Base-by-base conservation (phyloP, 2,797 vertebrate genomes). In the Ibycter americanus region DNA sequence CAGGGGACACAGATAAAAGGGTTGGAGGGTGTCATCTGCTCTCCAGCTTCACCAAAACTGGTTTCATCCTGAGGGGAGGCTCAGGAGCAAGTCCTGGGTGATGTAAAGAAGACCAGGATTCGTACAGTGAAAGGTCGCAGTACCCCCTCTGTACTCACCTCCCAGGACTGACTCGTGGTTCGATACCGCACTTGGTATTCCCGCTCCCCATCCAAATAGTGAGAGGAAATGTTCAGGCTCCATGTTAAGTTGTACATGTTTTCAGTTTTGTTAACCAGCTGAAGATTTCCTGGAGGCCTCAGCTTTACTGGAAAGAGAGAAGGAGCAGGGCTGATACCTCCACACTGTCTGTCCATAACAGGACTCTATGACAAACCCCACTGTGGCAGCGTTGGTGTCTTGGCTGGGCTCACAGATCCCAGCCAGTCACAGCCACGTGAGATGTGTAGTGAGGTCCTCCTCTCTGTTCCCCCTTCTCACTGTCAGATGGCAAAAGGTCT, bases 221-320 rank as follows among this genome's bases (percentile, higher is more conserved):
- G 97, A 61, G 98, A 98, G 72, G 93, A 66, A 74, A 85, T 58
- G 25, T 90, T 87, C 38, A 97, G 31, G 15, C 38, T 86, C 98
- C 98, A 98, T 0, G 97, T 97, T 56, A 98, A 59, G 52, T 98
- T 98, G 84, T 95, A 98, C 5, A 26, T 90, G 47, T 63, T 89
- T 36, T 94, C 74, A 29, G 72, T 96, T 34, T 89, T 20, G 3
- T 80, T 82, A 76, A 76, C 9, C 20, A 98, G 54, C 14, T 63
- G 95, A 51, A 98, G 96, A 59, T 96, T 87, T 66, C 40, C 62
- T 1, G 97, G 98, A 32, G 98, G 94, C 54, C 94, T 70, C 78
- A 98, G 95, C 79, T 96, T 98, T 87, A 98, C 98, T 98, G 95
- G 29, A 93, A 92, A 79, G 12, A n/a, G 61, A 81, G 32, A 70